Evolutionary conservation across 2,797 vertebrate species (phyloP).

Genomic region (Anolis apletophallus): DNA sequence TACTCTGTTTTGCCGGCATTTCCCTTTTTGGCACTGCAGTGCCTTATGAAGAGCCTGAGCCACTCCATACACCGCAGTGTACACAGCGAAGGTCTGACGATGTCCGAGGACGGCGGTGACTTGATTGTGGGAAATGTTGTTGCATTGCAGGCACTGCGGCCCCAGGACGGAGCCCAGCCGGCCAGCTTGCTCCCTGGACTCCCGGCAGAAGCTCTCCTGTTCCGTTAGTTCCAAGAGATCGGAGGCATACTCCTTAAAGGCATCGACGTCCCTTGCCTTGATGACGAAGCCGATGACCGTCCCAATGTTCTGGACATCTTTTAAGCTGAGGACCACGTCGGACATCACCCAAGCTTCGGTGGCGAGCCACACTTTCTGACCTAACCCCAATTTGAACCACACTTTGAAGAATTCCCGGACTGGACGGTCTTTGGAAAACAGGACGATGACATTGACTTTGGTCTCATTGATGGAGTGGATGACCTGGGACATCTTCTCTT

Average conservation of each 20-base stretch:
- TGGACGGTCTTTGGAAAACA: slow-evolving; percentile 74
- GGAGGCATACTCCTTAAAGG: slow-evolving; percentile 75
- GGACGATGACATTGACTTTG: slow-evolving; percentile 80
- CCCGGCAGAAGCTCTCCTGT: slow-evolving; percentile 46
- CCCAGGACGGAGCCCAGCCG: rapidly evolving
- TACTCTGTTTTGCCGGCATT: slow-evolving; percentile 71
- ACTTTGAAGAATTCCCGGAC: slow-evolving; percentile 76
- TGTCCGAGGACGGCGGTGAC: slow-evolving; percentile 60
- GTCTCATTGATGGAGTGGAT: slow-evolving; percentile 74
- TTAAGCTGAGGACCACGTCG: slow-evolving; percentile 57
- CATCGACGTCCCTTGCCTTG: slow-evolving; percentile 58
- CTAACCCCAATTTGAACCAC: slow-evolving; percentile 70
- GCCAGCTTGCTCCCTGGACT: neutral
- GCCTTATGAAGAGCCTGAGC: slow-evolving; percentile 86
- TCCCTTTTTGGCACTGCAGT: slow-evolving; percentile 77
- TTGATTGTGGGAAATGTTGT: slow-evolving; percentile 71
- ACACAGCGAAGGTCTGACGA: slow-evolving; percentile 78
- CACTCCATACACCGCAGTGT: slow-evolving; percentile 83
- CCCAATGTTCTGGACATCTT: slow-evolving; percentile 79
- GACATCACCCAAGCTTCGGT: slow-evolving; percentile 85
- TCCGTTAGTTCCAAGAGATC: slow-evolving; percentile 23
- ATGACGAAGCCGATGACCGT: slow-evolving; percentile 86
- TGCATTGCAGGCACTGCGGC: slow-evolving; percentile 77
- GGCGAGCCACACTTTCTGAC: slow-evolving; percentile 86
- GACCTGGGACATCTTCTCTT: slow-evolving; percentile 58